phyloP scores from a whole-genome alignment of 2,113 vertebrate species.

The Ancistrus triradiatus region DNA sequence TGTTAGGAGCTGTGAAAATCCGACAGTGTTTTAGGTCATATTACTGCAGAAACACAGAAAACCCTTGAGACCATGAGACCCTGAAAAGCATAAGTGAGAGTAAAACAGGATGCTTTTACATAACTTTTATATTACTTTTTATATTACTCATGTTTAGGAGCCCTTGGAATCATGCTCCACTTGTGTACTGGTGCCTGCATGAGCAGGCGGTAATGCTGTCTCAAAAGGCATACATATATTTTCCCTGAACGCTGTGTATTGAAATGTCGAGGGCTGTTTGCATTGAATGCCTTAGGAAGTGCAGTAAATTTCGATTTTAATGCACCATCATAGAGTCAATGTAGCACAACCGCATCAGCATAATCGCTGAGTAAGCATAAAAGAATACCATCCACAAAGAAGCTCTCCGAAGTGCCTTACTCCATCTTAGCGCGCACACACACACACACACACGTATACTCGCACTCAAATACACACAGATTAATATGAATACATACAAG shows the following conservation, averaged over 20 bases:
- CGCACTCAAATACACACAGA: constrained; percentile 29
- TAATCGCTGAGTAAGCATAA: constrained; percentile 57
- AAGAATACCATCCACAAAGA: constrained; percentile 52
- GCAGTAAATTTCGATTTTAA: constrained; percentile 48
- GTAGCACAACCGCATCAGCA: constrained; percentile 45
- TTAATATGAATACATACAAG: constrained; percentile 22
- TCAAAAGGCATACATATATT: too few species aligned
- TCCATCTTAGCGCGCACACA: constrained; percentile 7
- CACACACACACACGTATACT: constrained; percentile 7
- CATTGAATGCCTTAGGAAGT: constrained; percentile 47
- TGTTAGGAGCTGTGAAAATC: too few species aligned
- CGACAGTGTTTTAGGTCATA: too few species aligned
- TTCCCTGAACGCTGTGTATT: not conserved
- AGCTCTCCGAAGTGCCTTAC: constrained; percentile 45
- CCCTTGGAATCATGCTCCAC: too few species aligned
- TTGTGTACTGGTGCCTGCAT: too few species aligned
- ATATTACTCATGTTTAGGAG: too few species aligned
- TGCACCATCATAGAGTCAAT: constrained; percentile 39
- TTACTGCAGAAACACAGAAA: too few species aligned
- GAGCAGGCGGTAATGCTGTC: too few species aligned
- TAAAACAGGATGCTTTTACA: too few species aligned
- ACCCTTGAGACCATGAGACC: too few species aligned
- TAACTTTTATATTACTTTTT: too few species aligned
- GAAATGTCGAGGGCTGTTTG: constrained; percentile 41
- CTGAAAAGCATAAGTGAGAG: too few species aligned